Evolutionary conservation across 2,113 vertebrate species (phyloP), one percentile per base, ranked within the genome.

Genomic region (Xiphophorus hellerii): DNA sequence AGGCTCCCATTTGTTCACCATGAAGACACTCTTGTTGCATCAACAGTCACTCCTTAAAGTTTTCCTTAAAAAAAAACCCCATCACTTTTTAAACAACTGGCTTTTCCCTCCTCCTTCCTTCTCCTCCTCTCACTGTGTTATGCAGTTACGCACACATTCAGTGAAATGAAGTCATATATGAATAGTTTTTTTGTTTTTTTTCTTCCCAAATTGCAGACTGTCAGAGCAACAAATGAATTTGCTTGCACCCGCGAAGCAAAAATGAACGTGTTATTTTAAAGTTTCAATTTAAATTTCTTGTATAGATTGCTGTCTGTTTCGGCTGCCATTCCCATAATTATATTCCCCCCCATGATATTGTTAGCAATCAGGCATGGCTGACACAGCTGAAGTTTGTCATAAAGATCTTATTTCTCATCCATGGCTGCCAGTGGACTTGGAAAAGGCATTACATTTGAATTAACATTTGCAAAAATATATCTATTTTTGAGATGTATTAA

Each of bases 151-250:
- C 22, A 54, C 22, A n/a, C 84, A 78, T 78, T 69, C 70, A 6
- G 61, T 77, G 83, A 85, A 92, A 92, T 92, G 42, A 93, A 90
- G 82, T 90, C 86, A 82, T 84, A 85, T 51, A n/a, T n/a, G 51
- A 58, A 5, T 5, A 22, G 48, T 54, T 84, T 90, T 8, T 33
- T 35, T 35, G 89, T 87, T 76, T 83, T 90, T 78, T 90, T 89
- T 88, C 73, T 78, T 86, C 85, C 74, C 78, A 86, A 87, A 89
- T 89, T 87, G 88, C 75, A 87, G 76, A 89, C 86, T 92, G 89
- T 93, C 84, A 93, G 87, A 88, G 77, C 83, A 91, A 81, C 86
- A 90, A 92, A 91, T 90, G 81, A 91, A 86, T 89, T 78, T 63
- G 77, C 81, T 76, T 73, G 84, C 85, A 82, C 78, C 86, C 90